A percentile compares a stretch with the other conserved stretches of the same genome.
Evolutionary conservation across 2,888 invertebrate genomes (phyloP).

Genomic region (Polymixis flavicincta): DNA sequence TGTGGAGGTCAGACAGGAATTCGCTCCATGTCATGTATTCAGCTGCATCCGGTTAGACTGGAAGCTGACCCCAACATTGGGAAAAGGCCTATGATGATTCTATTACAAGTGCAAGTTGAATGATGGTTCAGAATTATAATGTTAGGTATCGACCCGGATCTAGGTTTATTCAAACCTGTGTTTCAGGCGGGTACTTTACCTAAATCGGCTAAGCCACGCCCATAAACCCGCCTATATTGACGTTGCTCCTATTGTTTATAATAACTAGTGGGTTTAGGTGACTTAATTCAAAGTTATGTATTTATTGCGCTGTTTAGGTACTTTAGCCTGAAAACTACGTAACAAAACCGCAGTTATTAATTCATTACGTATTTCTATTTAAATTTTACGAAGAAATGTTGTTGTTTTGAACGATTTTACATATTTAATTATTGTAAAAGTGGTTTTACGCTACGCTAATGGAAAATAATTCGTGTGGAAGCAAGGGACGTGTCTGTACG

Average conservation of each 20-base stretch:
- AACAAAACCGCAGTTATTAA: constrained; percentile 24
- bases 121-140: not conserved
- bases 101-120: not conserved
- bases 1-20: too few relatives aligned
- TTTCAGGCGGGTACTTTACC: not conserved
- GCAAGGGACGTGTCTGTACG: not conserved
- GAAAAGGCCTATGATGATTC: too few relatives aligned
- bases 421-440: not conserved
- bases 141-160: not conserved
- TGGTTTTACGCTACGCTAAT: not conserved
- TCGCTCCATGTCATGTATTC: too few relatives aligned
- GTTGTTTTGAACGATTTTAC: not conserved
- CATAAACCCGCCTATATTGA: constrained; percentile 25
- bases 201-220: constrained; percentile 18
- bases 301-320: constrained; percentile 14
- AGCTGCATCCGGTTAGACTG: too few relatives aligned
- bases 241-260: constrained; percentile 19
- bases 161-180: not conserved
- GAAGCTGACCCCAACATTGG: too few relatives aligned
- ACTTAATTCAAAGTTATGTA: constrained; percentile 12
- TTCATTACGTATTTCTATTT: constrained; percentile 9
- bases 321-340: not conserved
- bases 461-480: not conserved
- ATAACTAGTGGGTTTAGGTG: constrained; percentile 15
- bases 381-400: constrained; percentile 13